Base-by-base conservation (phyloP, 2,888 invertebrate species). In the Leptopilina syphax region DNA sequence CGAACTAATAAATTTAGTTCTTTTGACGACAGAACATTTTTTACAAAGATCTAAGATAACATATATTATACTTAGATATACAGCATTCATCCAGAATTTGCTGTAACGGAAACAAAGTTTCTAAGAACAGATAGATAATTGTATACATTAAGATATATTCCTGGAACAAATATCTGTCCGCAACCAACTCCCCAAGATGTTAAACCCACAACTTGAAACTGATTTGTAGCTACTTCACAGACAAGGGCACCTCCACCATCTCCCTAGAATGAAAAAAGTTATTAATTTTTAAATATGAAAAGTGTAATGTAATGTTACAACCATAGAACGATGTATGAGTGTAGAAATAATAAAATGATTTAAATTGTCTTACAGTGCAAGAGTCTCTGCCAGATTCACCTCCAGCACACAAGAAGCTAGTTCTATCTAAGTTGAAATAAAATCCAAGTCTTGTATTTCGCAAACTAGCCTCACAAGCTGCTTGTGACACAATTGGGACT, bases 161-260 rank as follows among this genome's bases (percentile, higher is more conserved):
- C 97, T 0, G 96, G 96, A 7, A 96, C 94, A 80, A 95, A 95
- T 0, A 94, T 91, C 6, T 41, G 41, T 0, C 96, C 97, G 84
- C 96, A 96, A 70, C 95, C 95, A 63, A 96, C 94, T 0, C 96
- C 96, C 96, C 96, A 96, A 44, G 95, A 92, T n/a, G 96, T 96
- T 82, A 96, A 90, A 0, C 96, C 96, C 7, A 94, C 94, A 1
- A 95, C 93, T 78, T 93, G 92, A 93, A 94, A 95, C 79, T 93
- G 93, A 0, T 94, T 94, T 79, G 92, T 92, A 73, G 92, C 91
- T 3, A 85, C 83, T 86, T 93, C 44, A 18, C 96, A 96, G 41
- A 95, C 95, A 81, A 96, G 90, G 0, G 96, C 95, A 0, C 95
- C 94, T 7, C 96, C 96, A 7, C 96, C 96, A 84, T 96, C 96